Evolutionary conservation across 2,113 vertebrate species (phyloP).

Genomic region (Aramus guarauna): DNA sequence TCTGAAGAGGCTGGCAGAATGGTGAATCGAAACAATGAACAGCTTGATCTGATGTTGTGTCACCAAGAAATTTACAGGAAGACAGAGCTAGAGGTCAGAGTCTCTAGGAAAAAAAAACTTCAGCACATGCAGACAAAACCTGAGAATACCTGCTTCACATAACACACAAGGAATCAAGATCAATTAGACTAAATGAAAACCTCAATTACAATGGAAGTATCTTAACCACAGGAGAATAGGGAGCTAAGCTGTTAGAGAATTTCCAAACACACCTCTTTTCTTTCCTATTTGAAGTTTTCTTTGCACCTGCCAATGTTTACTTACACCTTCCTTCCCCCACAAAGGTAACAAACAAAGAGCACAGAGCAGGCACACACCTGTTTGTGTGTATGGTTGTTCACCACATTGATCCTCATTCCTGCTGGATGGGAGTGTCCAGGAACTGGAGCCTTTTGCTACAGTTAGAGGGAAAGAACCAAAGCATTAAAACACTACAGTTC

Average conservation of each 20-base stretch:
- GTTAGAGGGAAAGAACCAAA: constrained; percentile 29
- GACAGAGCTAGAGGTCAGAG: not conserved
- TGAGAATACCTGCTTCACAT: not conserved
- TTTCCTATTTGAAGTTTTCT: not conserved
- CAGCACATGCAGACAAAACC: not conserved
- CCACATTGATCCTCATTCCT: constrained; percentile 82
- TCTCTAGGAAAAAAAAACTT: not conserved
- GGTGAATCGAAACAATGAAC: not conserved
- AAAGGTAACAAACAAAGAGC: not conserved
- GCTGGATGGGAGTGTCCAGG: constrained; percentile 70
- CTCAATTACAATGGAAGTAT: not conserved
- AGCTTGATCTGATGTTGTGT: not conserved
- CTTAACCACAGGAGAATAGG: fast-evolving
- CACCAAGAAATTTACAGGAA: not conserved
- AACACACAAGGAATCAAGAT: not conserved
- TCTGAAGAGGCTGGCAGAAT: not conserved
- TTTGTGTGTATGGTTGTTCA: constrained; percentile 78
- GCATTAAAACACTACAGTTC: not conserved
- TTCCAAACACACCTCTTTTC: not conserved
- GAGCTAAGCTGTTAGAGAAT: not conserved
- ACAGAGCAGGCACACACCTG: constrained; percentile 61
- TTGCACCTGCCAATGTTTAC: not conserved
- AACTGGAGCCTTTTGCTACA: constrained; percentile 72
- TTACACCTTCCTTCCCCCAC: not conserved
- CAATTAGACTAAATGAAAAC: not conserved